phyloP scores from a whole-genome alignment of 2,113 vertebrate genomes.

The Neodon shergylaensis region DNA sequence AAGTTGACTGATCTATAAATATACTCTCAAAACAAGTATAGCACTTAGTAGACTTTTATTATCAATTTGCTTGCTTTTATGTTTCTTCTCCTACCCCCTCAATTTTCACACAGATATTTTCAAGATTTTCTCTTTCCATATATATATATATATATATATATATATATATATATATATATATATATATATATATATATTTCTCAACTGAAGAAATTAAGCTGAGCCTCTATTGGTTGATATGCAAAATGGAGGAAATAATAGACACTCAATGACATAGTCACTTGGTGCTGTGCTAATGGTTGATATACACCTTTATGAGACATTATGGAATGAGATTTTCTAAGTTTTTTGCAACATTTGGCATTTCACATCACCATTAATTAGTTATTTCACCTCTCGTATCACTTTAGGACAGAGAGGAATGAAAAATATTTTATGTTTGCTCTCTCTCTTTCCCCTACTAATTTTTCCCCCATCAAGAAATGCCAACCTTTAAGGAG shows the following conservation, averaged over 20 bases:
- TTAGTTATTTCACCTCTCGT: not conserved
- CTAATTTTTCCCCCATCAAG: not conserved
- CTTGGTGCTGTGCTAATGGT: not conserved
- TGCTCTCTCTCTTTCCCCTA: not conserved
- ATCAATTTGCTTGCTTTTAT: not conserved
- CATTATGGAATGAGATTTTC: not conserved
- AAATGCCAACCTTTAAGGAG: not conserved
- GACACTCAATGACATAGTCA: not conserved
- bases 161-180: not conserved
- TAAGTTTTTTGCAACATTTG: not conserved
- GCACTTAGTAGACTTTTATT: not conserved
- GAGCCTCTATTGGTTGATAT: not conserved
- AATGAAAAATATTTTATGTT: not conserved
- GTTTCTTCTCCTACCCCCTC: not conserved
- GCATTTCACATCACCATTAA: not conserved
- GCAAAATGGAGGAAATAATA: not conserved
- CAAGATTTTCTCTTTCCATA: not conserved
- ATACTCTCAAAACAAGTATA: constrained; percentile 3
- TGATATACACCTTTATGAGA: not conserved
- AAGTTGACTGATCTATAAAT: not conserved
- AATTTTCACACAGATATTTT: not conserved
- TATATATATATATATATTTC: not conserved
- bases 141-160: no score
- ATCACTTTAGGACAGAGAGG: not conserved
- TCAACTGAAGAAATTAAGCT: not conserved